Evolutionary conservation across 2,888 invertebrate species (phyloP).

Genomic region (Seira musarum): DNA sequence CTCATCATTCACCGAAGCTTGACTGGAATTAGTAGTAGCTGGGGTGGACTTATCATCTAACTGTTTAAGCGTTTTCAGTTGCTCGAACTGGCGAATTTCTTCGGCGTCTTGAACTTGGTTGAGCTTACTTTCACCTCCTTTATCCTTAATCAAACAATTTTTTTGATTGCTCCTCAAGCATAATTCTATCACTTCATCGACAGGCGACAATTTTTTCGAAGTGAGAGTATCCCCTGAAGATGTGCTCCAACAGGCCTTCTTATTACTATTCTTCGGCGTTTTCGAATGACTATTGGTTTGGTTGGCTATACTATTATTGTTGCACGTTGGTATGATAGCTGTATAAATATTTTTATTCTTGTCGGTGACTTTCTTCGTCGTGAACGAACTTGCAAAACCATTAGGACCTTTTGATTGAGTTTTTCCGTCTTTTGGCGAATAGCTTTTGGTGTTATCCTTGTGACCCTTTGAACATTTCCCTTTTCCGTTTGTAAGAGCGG

Average conservation of each 20-base stretch:
- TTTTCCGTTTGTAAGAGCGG: slow-evolving; percentile 27
- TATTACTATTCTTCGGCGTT: slow-evolving; percentile 7
- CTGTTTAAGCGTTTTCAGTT: slow-evolving; percentile 64
- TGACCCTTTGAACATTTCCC: slow-evolving; percentile 26
- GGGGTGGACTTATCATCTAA: slow-evolving; percentile 56
- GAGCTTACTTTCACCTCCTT: slow-evolving; percentile 30
- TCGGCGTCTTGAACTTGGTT: slow-evolving; percentile 28
- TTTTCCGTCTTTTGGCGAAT: slow-evolving; percentile 25
- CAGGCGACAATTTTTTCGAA: not conserved
- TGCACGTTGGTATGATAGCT: slow-evolving; percentile 21
- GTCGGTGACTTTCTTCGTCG: slow-evolving; percentile 44
- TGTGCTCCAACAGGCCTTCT: slow-evolving; percentile 1
- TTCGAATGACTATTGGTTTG: not conserved
- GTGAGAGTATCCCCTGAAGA: not conserved
- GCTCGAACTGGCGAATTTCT: slow-evolving; percentile 58
- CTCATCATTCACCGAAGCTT: not conserved
- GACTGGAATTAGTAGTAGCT: not conserved
- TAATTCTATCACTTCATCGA: not conserved
- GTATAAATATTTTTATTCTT: slow-evolving; percentile 46
- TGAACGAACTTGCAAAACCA: slow-evolving; percentile 18
- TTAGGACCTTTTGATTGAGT: slow-evolving; percentile 16
- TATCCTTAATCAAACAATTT: not conserved
- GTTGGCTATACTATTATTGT: not conserved
- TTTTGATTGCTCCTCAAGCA: slow-evolving; percentile 15
- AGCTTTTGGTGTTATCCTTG: slow-evolving; percentile 15